A percentile compares a stretch with the other conserved stretches of the same genome.
Conservation (phyloP, 2,113 vertebrate species). For the Paralichthys olivaceus region DNA sequence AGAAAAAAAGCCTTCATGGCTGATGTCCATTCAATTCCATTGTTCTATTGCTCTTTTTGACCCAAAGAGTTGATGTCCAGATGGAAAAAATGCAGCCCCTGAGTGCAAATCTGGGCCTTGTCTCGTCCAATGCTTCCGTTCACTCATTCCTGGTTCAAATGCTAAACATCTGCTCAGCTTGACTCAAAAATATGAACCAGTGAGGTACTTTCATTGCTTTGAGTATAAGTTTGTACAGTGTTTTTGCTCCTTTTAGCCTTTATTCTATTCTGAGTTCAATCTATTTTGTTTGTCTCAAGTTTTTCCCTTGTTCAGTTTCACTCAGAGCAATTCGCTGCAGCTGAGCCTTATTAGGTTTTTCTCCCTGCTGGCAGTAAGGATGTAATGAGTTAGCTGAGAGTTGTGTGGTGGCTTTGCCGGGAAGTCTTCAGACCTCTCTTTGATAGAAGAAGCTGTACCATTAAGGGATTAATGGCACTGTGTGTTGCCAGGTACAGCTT, state of each 20-base stretch:
- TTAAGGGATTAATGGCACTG: constrained; percentile 78
- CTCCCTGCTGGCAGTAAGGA: constrained; percentile 66
- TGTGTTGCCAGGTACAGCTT: constrained; percentile 69
- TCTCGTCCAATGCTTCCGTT: constrained; percentile 42
- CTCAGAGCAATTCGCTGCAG: constrained; percentile 45
- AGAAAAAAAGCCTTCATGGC: constrained; percentile 21
- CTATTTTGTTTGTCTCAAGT: constrained; percentile 31
- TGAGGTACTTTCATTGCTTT: constrained; percentile 22
- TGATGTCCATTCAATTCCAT: constrained; percentile 58
- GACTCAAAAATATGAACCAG: constrained; percentile 24
- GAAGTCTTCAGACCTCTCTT: constrained; percentile 70
- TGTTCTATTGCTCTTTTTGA: constrained; percentile 61
- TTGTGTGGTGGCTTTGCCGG: constrained; percentile 75
- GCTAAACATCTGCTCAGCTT: constrained; percentile 60
- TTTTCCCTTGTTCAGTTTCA: constrained; percentile 35
- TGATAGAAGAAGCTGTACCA: constrained; percentile 78
- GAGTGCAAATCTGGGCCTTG: constrained; percentile 51
- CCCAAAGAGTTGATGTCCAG: constrained; percentile 56
- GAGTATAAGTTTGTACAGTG: constrained; percentile 18
- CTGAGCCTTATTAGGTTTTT: constrained; percentile 62
- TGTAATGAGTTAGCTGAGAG: constrained; percentile 81
- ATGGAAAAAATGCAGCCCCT: constrained; percentile 64
- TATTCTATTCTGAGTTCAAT: constrained; percentile 38
- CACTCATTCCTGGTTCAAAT: constrained; percentile 46
- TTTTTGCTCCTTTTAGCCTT: constrained; percentile 21